Percentiles rank a stretch among this genome's conserved stretches.
Evolutionary conservation across 2,797 vertebrate species (phyloP).

Genomic region (Epinephelus malabaricus): DNA sequence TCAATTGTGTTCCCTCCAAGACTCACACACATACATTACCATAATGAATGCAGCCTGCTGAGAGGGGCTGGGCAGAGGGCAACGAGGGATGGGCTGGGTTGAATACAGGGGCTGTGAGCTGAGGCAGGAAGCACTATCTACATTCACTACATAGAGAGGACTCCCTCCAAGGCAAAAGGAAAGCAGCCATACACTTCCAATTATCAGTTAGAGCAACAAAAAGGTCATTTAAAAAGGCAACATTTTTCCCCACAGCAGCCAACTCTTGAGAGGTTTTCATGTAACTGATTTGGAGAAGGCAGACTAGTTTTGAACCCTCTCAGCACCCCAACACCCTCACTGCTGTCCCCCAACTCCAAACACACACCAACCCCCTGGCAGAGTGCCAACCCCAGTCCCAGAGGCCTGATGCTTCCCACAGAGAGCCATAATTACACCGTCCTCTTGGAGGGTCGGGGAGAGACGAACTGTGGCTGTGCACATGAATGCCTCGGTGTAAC

Average conservation of each 20-base stretch:
- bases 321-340: constrained; percentile 30
- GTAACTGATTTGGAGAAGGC: constrained; percentile 12
- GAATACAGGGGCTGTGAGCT: constrained; percentile 69
- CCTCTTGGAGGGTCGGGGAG: constrained; percentile 46
- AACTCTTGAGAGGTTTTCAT: constrained; percentile 34
- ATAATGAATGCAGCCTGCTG: constrained; percentile 85
- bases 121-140: constrained; percentile 77
- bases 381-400: constrained; percentile 49
- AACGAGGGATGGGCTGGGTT: constrained; percentile 39
- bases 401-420: constrained; percentile 54
- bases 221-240: constrained; percentile 31
- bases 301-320: constrained; percentile 32
- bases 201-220: constrained; percentile 41
- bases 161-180: constrained; percentile 51
- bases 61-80: constrained; percentile 61
- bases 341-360: constrained; percentile 25
- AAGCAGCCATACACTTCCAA: constrained; percentile 34
- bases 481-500: constrained; percentile 60
- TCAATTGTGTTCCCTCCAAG: constrained; percentile 78
- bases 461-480: constrained; percentile 48
- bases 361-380: constrained; percentile 51
- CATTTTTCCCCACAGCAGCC: constrained; percentile 21
- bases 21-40: constrained; percentile 79
- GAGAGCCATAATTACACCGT: constrained; percentile 75
- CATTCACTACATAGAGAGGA: constrained; percentile 63